Conservation (phyloP, 2,888 invertebrate species). For the Habroteleia sp. region DNA sequence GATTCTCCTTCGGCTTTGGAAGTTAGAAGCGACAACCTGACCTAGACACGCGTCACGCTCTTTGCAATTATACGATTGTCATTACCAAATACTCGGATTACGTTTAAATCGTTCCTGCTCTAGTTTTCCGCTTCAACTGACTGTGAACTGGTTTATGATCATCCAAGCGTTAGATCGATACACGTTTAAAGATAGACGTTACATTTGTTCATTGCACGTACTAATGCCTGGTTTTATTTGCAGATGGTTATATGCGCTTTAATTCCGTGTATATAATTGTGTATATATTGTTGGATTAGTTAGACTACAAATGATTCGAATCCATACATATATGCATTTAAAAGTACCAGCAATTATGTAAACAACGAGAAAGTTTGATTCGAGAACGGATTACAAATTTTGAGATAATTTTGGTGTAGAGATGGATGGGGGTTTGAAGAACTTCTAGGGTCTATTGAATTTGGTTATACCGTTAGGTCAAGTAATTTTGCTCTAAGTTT, state of each 20-base stretch:
- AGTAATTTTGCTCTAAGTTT: no score
- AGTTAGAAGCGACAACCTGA: slow-evolving; percentile 66
- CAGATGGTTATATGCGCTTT: slow-evolving; percentile 11
- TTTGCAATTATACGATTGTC: slow-evolving; percentile 45
- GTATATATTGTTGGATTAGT: no score
- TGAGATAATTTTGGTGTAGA: no score
- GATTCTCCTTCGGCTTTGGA: slow-evolving; percentile 53
- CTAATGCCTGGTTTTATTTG: slow-evolving; percentile 24
- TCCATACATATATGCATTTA: no score
- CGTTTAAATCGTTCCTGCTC: slow-evolving; percentile 61
- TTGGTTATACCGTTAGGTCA: no score
- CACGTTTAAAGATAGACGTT: slow-evolving; percentile 62
- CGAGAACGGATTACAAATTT: no score
- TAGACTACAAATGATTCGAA: no score
- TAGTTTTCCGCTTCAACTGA: slow-evolving; percentile 77
- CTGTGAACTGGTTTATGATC: slow-evolving; percentile 77
- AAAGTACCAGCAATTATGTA: no score
- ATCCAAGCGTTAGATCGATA: slow-evolving; percentile 76
- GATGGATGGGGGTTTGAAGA: no score
- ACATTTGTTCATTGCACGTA: slow-evolving; percentile 57
- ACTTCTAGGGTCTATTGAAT: no score
- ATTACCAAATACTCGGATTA: slow-evolving; percentile 63
- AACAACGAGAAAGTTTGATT: no score
- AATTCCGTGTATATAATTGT: no score
- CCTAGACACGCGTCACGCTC: slow-evolving; percentile 69